Evolutionary conservation across 2,888 invertebrate genomes (phyloP), one percentile per base, ranked within the genome.

Genomic region (Heliconius ethilla): DNA sequence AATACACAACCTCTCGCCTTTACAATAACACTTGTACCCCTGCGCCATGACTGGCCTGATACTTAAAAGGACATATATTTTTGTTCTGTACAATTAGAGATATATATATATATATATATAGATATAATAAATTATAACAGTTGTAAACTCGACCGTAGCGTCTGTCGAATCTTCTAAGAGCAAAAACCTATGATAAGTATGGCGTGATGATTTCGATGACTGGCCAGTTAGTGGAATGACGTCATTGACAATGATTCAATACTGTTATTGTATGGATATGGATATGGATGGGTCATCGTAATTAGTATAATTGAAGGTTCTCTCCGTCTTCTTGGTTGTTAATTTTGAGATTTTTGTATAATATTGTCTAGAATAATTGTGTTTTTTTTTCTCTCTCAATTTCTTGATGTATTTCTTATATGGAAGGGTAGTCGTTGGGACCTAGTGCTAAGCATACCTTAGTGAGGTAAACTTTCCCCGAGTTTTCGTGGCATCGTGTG

Each of bases 231-330:
- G 80, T 78, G 70, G 65, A 59, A 79, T 82, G 80, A 82, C 79
- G 81, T 75, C 78, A 82, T 77, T 67, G 80, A 77, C 70, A 65
- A 81, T 81, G 82, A 82, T 80, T 81, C 82, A 81, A 78, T 76
- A 73, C 63, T 75, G 69, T 63, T 75, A 55, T 74, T 79, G 79
- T 79, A 80, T 79, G 79, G 70, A n/a, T 79, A 65, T 77, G 72
- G 63, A 69, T 69, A 69, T 69, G 69, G n/a, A 25, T 72, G 72
- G 72, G n/a, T 72, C 72, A 59, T 25, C 37, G 18, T 51, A 79
- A 74, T 77, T 77, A 79, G 77, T 70, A 63, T 62, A 40, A 73
- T 75, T 51, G 78, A 80, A 80, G 78, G 74, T 37, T 51, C 67
- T 55, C 25, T 59, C 27, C 27, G 59, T 37, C 25, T 66, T n/a